These are phyloP conservation scores for Mayetiola destructor DNA, from an alignment of 2,888 invertebrate species.

Conservation along the genomic window DNA sequence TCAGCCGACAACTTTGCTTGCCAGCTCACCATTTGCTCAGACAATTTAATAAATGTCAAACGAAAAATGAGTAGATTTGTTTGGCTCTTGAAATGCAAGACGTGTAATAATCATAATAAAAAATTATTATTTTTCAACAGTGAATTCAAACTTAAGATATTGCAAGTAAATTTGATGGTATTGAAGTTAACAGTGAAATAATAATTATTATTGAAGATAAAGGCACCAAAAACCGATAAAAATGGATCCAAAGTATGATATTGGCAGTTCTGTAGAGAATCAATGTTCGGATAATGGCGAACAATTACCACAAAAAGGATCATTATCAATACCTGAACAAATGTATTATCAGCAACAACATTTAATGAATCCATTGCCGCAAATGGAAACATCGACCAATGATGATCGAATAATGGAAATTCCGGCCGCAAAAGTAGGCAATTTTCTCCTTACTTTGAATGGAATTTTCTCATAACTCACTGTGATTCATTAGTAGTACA, in stretches of 20 bases:
- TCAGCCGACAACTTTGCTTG: not conserved
- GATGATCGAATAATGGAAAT: conserved; percentile 4
- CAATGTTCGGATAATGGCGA: not conserved
- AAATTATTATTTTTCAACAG: no score
- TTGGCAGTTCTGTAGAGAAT: not conserved
- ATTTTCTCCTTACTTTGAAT: no score
- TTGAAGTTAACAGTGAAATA: no score
- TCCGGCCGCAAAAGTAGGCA: conserved; percentile 13
- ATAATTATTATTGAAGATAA: no score
- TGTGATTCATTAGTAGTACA: no score
- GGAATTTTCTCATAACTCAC: no score
- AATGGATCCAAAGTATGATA: not conserved
- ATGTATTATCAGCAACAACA: not conserved
- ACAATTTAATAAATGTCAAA: not conserved
- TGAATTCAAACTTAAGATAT: no score
- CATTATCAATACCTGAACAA: not conserved
- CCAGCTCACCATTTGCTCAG: conserved; percentile 11
- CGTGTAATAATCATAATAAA: conserved; percentile 1
- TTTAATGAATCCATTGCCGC: not conserved
- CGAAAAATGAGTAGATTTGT: not conserved
- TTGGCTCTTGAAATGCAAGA: not conserved
- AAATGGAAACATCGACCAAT: not conserved
- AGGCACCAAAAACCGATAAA: no score
- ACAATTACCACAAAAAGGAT: not conserved
- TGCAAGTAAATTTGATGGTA: no score